These are phyloP conservation scores for Sorex maritimensis DNA, from an alignment of 2,797 vertebrate genomes.

Conservation along the genomic window DNA sequence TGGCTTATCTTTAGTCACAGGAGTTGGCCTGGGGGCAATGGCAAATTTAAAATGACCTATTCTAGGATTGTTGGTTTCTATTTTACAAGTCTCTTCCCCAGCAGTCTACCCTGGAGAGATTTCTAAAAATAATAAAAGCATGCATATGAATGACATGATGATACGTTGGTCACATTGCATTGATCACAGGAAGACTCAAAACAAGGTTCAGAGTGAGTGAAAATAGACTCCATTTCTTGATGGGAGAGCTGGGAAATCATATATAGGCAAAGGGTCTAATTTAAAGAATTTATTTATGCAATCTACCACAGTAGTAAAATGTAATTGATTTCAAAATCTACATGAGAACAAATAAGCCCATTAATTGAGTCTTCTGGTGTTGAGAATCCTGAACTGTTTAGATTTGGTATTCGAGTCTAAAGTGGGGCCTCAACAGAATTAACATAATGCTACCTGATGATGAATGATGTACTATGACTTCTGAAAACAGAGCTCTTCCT, in stretches of 20 bases:
- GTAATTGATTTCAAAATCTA: slow-evolving; percentile 54
- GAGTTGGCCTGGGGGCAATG: not conserved
- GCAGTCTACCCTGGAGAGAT: not conserved
- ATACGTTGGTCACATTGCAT: not conserved
- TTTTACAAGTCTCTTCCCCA: not conserved
- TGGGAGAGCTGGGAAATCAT: not conserved
- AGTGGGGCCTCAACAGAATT: not conserved
- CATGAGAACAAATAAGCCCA: not conserved
- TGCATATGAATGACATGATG: not conserved
- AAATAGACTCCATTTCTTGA: not conserved
- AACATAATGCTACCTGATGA: not conserved
- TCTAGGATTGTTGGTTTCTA: not conserved
- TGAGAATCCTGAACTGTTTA: not conserved
- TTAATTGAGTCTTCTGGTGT: not conserved
- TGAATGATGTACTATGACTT: not conserved
- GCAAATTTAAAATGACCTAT: slow-evolving; percentile 47
- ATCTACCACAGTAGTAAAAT: not conserved
- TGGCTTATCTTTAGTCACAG: not conserved
- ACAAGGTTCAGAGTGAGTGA: not conserved
- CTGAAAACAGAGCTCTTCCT: not conserved
- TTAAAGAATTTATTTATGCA: not conserved
- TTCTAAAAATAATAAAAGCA: not conserved
- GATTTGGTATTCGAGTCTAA: not conserved
- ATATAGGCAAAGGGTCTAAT: not conserved
- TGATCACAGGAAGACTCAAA: not conserved